A percentile compares a stretch with the other conserved stretches of the same genome.
Evolutionary conservation across 1,140 invertebrate species (phyloP).

Genomic region (Drosophila oshimai): DNA sequence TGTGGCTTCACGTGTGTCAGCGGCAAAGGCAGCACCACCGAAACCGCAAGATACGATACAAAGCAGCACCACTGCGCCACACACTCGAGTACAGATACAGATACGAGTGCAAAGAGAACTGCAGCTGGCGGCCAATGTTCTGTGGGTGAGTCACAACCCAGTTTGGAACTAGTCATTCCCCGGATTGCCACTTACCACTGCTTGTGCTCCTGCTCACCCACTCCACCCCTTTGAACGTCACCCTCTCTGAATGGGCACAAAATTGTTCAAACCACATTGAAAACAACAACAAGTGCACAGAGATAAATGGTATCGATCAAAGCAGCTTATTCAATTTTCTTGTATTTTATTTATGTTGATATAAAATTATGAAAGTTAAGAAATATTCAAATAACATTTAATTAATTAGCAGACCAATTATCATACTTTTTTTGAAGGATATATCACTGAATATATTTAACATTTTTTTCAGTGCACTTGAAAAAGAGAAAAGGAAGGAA

Average conservation of each 20-base stretch:
- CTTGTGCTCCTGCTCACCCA: background rate
- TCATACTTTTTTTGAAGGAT: background rate
- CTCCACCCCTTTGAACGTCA: background rate
- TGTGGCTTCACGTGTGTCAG: conserved; percentile 55
- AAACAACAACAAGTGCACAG: conserved; percentile 7
- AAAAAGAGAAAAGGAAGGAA: conserved; percentile 5
- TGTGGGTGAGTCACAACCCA: conserved; percentile 26
- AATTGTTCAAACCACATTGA: conserved; percentile 50
- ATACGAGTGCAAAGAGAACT: conserved; percentile 22
- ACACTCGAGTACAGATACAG: background rate
- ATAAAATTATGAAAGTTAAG: no score
- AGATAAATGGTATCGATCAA: no score
- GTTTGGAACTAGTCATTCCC: conserved; percentile 31
- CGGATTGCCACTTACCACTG: background rate
- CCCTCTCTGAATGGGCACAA: conserved; percentile 51
- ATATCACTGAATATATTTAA: background rate
- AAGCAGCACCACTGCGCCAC: background rate
- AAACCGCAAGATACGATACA: conserved; percentile 29
- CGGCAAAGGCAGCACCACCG: background rate
- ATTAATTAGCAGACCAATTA: no score
- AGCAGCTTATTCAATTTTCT: no score
- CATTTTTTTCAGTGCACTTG: background rate
- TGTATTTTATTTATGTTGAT: no score
- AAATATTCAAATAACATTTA: no score
- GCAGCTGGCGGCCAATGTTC: conserved; percentile 14